phyloP scores from a whole-genome alignment of 2,797 vertebrate genomes.

The Simalia tracyae region DNA sequence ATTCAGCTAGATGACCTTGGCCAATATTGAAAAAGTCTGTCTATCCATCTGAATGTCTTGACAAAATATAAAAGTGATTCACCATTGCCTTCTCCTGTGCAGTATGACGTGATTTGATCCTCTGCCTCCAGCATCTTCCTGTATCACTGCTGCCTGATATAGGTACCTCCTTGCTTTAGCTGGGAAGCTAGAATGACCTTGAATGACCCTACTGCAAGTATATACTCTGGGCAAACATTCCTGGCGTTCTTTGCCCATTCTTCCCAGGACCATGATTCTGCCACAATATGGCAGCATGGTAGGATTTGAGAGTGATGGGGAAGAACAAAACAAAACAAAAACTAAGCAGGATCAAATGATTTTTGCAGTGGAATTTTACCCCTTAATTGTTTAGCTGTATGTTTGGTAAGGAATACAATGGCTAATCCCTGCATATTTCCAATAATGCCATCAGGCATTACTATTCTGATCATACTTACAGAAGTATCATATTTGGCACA shows the following conservation, averaged over 20 bases:
- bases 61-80: background rate
- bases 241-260: background rate
- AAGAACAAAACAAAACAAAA: rapidly evolving
- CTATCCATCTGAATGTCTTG: background rate
- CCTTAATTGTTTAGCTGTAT: no score
- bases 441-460: background rate
- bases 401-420: background rate
- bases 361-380: background rate
- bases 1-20: background rate
- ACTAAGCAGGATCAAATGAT: background rate
- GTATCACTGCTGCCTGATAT: background rate
- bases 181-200: background rate
- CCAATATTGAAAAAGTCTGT: background rate
- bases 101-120: background rate
- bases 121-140: no score
- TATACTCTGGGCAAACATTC: background rate
- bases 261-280: background rate
- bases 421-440: background rate
- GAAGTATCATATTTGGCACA: background rate
- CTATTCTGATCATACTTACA: background rate
- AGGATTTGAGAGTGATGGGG: background rate
- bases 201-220: background rate
- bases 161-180: background rate
- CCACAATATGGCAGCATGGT: background rate
- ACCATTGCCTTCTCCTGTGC: background rate